Base-by-base conservation (phyloP, 2,888 invertebrate genomes). In the Xestia sexstrigata region DNA sequence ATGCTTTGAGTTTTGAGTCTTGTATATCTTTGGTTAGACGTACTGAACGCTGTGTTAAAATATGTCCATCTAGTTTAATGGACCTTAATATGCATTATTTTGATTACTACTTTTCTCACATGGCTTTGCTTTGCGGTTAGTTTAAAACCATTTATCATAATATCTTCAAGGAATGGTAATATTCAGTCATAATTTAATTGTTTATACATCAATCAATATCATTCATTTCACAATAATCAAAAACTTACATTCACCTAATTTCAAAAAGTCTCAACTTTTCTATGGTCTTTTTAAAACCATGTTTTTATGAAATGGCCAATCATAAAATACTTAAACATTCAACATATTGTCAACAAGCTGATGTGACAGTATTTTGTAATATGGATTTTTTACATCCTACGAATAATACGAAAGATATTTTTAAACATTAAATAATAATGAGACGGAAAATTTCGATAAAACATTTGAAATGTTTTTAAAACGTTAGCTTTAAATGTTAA, bases 401-500 rank as follows among this genome's bases (percentile, higher is more conserved):
- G n/a, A n/a, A n/a, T n/a, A n/a, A 17, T 66, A 66, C 17, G 47
- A 58, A 23, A 47, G 5, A n/a, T 49, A n/a, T 17, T 26, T 35
- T 35, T 42, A 20, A 45, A 9, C 3, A 42, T 49, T 70, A 42
- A 70, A 26, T 52, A 68, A 63, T 30, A 30, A 55, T 7, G 20
- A 26, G 82, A 84, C 82, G 82, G 81, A 84, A 17, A 58, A 66
- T 75, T 75, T 72, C 76, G 81, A 75, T 82, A 70, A 13, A 71
- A 62, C 30, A 83, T 70, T 83, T 45, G 0, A 26, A 47, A 78
- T 83, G 26, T 42, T 73, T 62, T 7, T 35, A 55, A 47, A n/a
- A 68, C n/a, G 13, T 49, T 47, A 42, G 3, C 0, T 35, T 45
- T 58, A 17, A 63, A 20, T 5, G 4, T 45, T 20, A 8, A 7